Evolutionary conservation across 2,888 invertebrate genomes (phyloP).

Genomic region (Lasiommata megera): DNA sequence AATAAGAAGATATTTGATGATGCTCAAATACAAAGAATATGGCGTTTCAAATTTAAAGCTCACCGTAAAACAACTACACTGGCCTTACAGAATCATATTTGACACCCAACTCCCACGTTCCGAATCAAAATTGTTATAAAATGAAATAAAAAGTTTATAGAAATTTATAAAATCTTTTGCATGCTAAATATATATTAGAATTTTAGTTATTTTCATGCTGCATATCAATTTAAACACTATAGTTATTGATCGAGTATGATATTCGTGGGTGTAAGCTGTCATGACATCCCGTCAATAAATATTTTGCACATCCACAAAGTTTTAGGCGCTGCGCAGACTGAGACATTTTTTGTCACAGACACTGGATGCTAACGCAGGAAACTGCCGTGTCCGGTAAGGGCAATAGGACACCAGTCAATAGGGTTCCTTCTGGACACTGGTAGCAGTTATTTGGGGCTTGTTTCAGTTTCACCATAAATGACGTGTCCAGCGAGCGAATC

Average conservation of each 20-base stretch:
- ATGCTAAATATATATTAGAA: background rate
- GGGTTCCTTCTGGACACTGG: too few relatives aligned
- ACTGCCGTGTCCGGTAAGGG: too few relatives aligned
- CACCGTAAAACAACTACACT: background rate
- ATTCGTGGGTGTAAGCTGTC: constrained; percentile 12
- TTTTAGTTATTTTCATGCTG: constrained; percentile 8
- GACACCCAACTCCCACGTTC: constrained; percentile 10
- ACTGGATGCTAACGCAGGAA: too few relatives aligned
- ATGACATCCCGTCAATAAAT: constrained; percentile 6
- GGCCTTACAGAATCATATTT: background rate
- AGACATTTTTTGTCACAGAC: too few relatives aligned
- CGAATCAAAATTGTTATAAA: constrained; percentile 2
- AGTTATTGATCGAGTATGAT: background rate
- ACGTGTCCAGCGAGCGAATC: too few relatives aligned
- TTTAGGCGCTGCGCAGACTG: background rate
- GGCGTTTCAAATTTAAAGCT: background rate
- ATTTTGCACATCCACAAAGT: constrained; percentile 19
- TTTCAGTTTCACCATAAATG: too few relatives aligned
- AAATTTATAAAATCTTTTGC: background rate
- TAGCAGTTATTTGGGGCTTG: too few relatives aligned
- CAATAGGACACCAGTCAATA: too few relatives aligned
- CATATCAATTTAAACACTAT: background rate
- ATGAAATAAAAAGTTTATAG: background rate
- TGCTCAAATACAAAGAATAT: background rate
- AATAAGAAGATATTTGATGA: background rate